Base-by-base conservation (phyloP, 2,888 invertebrate genomes). In the Listrodromus nycthemerus region DNA sequence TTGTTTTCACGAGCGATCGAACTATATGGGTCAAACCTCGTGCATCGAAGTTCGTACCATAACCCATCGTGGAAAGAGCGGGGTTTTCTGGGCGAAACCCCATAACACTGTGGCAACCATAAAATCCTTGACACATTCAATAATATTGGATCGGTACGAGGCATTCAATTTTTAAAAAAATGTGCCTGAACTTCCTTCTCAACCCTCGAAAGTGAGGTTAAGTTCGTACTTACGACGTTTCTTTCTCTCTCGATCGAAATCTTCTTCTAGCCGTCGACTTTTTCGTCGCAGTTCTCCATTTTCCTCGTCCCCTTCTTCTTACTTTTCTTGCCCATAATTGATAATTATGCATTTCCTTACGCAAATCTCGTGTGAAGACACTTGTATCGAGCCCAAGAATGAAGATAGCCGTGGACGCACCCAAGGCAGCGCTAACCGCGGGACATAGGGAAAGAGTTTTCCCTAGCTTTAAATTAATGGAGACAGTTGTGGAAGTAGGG, bases 341-440 rank as follows among this genome's bases (percentile, higher is more conserved):
- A 21, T 37, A 65, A 66, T 67, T 69, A 50, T 70, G n/a, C 37
- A 69, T 33, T 1, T 27, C 50, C 24, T 63, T 78, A 52, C 50
- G 27, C 78, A 52, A 78, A 63, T 1, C 58, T 13, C 13, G 55
- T 74, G 80, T 75, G 69, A 65, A 63, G 65, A 77, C 82, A 76
- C 71, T 6, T 30, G 61, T 76, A 81, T 65, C 70, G 63, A 81
- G 76, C 65, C 65, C 70, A 81, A 80, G 41, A 80, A 80, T 80
- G 75, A 80, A 65, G 69, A 65, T 41, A 65, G 52, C 50, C 24
- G 52, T 10, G 33, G 50, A 69, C 21, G 19, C 33, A 48, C 67
- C 48, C 33, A 48, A 48, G 50, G n/a, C 5, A 2, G 0, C 7
- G 4, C 7, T 19, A 6, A 50, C 50, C n/a, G 50, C 50, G 19